A percentile compares a stretch with the other conserved stretches of the same genome.
These are phyloP conservation scores for Dendrolimus kikuchii DNA, from an alignment of 1,140 invertebrate species.

Conservation along the genomic window DNA sequence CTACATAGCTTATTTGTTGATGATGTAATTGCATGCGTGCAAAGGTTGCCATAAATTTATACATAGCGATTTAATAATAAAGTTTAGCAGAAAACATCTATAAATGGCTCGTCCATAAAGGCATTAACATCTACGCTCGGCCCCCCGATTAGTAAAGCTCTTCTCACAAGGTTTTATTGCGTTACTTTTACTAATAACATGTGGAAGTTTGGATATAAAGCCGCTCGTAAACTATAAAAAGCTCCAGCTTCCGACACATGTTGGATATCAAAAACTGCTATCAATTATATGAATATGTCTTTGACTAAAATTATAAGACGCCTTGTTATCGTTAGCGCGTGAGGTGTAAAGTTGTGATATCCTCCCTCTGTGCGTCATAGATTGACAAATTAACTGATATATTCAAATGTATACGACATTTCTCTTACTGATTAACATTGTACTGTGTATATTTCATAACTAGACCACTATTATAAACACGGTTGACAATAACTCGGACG, in stretches of 20 bases:
- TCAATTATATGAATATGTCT: slow-evolving; percentile 15
- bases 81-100: background rate
- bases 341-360: too few species aligned
- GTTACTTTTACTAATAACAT: slow-evolving; percentile 22
- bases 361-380: too few species aligned
- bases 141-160: background rate
- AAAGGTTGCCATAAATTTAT: too few species aligned
- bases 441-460: slow-evolving; percentile 1
- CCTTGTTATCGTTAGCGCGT: too few species aligned
- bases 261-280: slow-evolving; percentile 19
- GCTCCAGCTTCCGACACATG: slow-evolving; percentile 27
- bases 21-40: too few species aligned
- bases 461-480: slow-evolving; percentile 29
- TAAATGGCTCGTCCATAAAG: background rate
- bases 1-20: too few species aligned
- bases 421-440: too few species aligned
- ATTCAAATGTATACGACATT: too few species aligned
- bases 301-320: slow-evolving; percentile 22
- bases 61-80: slow-evolving; percentile 1
- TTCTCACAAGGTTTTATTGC: background rate
- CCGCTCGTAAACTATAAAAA: slow-evolving; percentile 32
- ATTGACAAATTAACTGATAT: too few species aligned
- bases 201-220: slow-evolving; percentile 20
- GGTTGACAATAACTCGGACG: slow-evolving; percentile 40
- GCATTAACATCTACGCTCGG: background rate